phyloP scores from a whole-genome alignment of 35 echinoderm and acorn worm genomes.

The Apostichopus californicus region DNA sequence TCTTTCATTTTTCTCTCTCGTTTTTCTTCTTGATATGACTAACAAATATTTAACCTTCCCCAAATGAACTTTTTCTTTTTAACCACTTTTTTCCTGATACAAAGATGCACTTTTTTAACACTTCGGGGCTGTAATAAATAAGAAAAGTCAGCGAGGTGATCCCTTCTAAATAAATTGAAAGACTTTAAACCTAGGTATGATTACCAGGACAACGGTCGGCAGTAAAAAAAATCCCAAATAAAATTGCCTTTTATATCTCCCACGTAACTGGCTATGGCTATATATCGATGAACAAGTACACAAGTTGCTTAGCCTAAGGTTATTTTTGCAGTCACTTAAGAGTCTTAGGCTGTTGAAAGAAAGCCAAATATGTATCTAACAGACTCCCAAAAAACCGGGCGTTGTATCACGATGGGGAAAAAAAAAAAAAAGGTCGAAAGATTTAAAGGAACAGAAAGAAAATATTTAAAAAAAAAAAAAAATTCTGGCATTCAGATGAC shows the following conservation, averaged over 20 bases:
- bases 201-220: constrained; percentile 8
- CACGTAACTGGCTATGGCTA: not conserved
- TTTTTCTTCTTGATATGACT: not conserved
- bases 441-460: too few relatives aligned
- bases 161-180: constrained; percentile 15
- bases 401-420: not conserved
- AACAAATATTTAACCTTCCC: not conserved
- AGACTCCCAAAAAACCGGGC: not conserved
- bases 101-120: constrained; percentile 32
- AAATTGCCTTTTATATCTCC: not conserved
- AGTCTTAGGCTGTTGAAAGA: constrained; percentile 35
- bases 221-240: constrained; percentile 22
- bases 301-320: constrained; percentile 40
- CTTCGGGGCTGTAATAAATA: constrained; percentile 18
- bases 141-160: not conserved
- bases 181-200: constrained; percentile 25
- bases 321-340: constrained; percentile 43
- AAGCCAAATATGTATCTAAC: constrained; percentile 52
- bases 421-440: not conserved
- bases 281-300: constrained; percentile 43
- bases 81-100: not conserved
- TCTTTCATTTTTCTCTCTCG: not conserved
- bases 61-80: constrained; percentile 19
- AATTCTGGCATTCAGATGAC: too few relatives aligned
- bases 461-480: too few relatives aligned